These are phyloP conservation scores for Caenorhabditis remanei DNA, from an alignment of 1,140 invertebrate species.

Conservation along the genomic window DNA sequence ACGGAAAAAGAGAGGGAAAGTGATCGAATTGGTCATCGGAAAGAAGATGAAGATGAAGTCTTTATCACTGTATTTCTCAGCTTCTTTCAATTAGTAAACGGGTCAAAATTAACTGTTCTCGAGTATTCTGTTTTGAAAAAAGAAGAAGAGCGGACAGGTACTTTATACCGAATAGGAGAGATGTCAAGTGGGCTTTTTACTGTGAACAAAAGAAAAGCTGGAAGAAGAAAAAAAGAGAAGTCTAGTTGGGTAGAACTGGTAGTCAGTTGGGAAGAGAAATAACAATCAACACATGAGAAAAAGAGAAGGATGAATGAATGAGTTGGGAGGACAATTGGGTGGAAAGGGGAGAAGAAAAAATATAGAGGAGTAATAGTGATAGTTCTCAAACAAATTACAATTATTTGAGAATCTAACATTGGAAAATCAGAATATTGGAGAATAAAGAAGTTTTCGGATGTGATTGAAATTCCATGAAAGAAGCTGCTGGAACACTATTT, in stretches of 20 bases:
- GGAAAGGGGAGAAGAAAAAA: neutral
- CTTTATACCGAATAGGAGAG: neutral
- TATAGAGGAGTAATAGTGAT: too few species aligned
- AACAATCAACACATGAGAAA: neutral
- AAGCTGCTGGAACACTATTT: too few species aligned
- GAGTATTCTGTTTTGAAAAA: neutral
- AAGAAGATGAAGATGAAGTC: neutral
- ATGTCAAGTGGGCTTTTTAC: slow-evolving; percentile 7
- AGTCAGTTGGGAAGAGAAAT: neutral
- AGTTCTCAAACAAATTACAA: too few species aligned
- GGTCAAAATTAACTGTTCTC: neutral
- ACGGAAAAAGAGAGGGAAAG: slow-evolving; percentile 24
- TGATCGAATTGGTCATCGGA: slow-evolving; percentile 20
- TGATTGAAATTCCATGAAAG: too few species aligned
- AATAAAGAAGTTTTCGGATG: too few species aligned
- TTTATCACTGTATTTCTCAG: neutral
- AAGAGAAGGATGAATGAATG: neutral
- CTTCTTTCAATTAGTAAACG: slow-evolving; percentile 4
- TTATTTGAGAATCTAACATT: too few species aligned
- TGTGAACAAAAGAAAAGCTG: slow-evolving; percentile 17
- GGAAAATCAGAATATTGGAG: too few species aligned
- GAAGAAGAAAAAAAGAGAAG: neutral
- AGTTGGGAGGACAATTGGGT: neutral
- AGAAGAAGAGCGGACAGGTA: neutral
- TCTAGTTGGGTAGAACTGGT: slow-evolving; percentile 21